Evolutionary conservation across 2,113 vertebrate species (phyloP).

Genomic region (Centrocercus urophasianus): DNA sequence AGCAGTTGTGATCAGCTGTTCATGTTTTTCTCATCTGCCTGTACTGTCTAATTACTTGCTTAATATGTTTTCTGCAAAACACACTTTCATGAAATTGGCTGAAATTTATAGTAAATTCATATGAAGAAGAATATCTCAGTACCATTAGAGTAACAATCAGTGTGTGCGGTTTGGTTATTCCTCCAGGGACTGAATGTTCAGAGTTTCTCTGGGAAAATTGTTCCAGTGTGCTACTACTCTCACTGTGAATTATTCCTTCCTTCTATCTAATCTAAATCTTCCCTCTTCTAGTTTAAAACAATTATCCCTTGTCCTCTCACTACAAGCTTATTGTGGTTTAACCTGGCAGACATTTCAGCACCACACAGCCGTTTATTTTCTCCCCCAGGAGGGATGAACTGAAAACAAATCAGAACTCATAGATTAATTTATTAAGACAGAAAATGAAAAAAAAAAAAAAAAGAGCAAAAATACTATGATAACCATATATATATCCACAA

Average conservation of each 20-base stretch:
- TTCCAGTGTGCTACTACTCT: not conserved
- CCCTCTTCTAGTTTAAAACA: not conserved
- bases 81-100: not conserved
- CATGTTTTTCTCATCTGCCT: not conserved
- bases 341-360: too few species aligned
- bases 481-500: too few species aligned
- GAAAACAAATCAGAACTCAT: too few species aligned
- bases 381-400: too few species aligned
- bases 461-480: too few species aligned
- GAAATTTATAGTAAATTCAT: not conserved
- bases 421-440: too few species aligned
- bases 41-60: not conserved
- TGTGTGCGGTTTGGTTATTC: not conserved
- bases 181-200: not conserved
- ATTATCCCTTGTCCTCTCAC: not conserved
- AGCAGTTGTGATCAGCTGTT: not conserved
- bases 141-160: not conserved
- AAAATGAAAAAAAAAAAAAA: too few species aligned
- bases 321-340: too few species aligned
- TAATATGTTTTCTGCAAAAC: not conserved
- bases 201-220: not conserved
- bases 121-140: not conserved
- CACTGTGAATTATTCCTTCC: not conserved
- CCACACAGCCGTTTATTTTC: too few species aligned
- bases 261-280: not conserved